Percentiles rank a stretch among this genome's conserved stretches.
These are phyloP conservation scores for Phyllopteryx taeniolatus DNA, from an alignment of 2,113 vertebrate species.

Conservation along the genomic window DNA sequence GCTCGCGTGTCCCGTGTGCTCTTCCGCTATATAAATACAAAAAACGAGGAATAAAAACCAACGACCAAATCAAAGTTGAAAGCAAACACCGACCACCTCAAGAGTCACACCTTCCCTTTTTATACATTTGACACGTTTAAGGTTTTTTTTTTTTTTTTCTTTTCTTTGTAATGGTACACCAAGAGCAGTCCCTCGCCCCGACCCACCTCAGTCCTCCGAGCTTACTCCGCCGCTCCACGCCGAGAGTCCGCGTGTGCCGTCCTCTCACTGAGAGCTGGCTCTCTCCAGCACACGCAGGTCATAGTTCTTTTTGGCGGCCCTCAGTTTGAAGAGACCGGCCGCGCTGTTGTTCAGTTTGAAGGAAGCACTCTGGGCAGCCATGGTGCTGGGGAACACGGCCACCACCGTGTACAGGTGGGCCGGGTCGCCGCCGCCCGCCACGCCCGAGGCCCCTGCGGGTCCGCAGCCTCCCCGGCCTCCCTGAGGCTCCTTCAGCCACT, in stretches of 20 bases:
- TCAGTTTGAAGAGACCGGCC: constrained; percentile 92
- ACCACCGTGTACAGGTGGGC: constrained; percentile 97
- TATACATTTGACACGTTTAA: constrained; percentile 63
- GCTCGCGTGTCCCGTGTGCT: constrained; percentile 74
- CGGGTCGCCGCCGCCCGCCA: constrained; percentile 77
- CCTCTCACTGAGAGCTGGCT: constrained; percentile 86
- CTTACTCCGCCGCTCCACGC: constrained; percentile 40
- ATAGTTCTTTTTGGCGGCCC: constrained; percentile 97
- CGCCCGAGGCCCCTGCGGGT: constrained; percentile 31
- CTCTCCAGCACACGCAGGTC: constrained; percentile 94
- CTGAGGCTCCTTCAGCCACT: constrained; percentile 95
- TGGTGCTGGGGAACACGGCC: constrained; percentile 95
- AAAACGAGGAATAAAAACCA: constrained; percentile 64
- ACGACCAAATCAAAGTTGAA: constrained; percentile 58
- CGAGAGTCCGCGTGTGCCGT: constrained; percentile 44
- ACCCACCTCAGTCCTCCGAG: constrained; percentile 41
- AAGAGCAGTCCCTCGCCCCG: constrained; percentile 29
- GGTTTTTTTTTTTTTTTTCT: constrained; percentile 11
- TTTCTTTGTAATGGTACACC: constrained; percentile 57
- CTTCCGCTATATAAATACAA: constrained; percentile 70
- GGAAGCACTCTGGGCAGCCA: constrained; percentile 95
- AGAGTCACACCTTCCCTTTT: constrained; percentile 68
- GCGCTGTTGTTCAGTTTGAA: constrained; percentile 96
- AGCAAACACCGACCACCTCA: constrained; percentile 64
- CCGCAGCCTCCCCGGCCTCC: constrained; percentile 57